Conservation (phyloP, 1,140 invertebrate species). For the Neuroterus valhalla region DNA sequence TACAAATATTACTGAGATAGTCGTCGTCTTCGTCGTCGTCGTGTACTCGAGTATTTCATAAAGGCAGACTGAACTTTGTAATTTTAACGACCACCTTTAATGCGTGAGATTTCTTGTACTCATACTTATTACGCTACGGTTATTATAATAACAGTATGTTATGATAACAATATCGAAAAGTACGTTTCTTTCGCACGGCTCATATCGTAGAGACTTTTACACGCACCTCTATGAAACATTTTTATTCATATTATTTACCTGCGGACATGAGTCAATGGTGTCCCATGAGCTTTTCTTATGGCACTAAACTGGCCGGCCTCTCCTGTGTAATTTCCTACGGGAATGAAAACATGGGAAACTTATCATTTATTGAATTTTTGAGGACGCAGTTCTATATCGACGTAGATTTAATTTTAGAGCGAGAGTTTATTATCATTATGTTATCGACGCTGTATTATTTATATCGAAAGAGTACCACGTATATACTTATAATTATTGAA, state of each 20-base stretch:
- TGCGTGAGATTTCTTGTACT: constrained; percentile 30
- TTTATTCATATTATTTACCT: constrained; percentile 26
- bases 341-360: constrained; percentile 28
- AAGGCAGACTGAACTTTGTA: constrained; percentile 30
- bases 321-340: background rate
- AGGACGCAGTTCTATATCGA: constrained; percentile 45
- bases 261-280: constrained; percentile 24
- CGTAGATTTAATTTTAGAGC: constrained; percentile 51
- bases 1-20: constrained; percentile 29
- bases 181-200: constrained; percentile 28
- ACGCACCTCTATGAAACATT: constrained; percentile 21
- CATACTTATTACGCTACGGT: constrained; percentile 25
- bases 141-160: background rate
- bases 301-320: constrained; percentile 16
- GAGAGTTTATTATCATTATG: constrained; percentile 55
- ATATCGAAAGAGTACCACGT: constrained; percentile 59
- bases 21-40: background rate
- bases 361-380: constrained; percentile 39
- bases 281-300: constrained; percentile 31
- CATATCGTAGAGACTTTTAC: constrained; percentile 25
- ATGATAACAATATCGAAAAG: constrained; percentile 22
- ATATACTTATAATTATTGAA: constrained; percentile 56
- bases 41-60: constrained; percentile 27
- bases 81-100: constrained; percentile 27
- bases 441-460: constrained; percentile 57